Evolutionary conservation across 1,140 invertebrate genomes (phyloP).

Genomic region (Cotesia glomerata): DNA sequence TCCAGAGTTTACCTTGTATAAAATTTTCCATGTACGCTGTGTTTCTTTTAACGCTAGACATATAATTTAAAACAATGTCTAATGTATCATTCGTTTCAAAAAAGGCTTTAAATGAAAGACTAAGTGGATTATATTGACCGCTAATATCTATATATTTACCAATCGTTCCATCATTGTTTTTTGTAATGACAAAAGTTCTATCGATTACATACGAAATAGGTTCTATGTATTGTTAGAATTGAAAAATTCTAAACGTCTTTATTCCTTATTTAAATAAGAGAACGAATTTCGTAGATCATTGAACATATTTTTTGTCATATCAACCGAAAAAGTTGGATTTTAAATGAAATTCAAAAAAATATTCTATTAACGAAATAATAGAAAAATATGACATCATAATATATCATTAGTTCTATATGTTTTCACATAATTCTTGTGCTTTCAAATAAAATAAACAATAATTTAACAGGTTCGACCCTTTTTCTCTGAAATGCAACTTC

Average conservation of each 20-base stretch:
- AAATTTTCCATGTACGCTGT: background rate
- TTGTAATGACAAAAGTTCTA: background rate
- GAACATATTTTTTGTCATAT: too few relatives aligned
- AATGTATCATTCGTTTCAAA: slow-evolving; percentile 14
- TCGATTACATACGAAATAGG: background rate
- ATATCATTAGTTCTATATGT: too few relatives aligned
- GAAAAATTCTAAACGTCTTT: slow-evolving; percentile 10
- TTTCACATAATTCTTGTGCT: too few relatives aligned
- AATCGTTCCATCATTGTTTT: background rate
- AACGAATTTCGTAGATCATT: background rate
- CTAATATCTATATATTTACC: slow-evolving; percentile 17
- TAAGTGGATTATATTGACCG: slow-evolving; percentile 8
- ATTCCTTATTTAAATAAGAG: background rate
- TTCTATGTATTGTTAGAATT: background rate
- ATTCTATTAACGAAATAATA: too few relatives aligned
- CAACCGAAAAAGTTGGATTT: too few relatives aligned
- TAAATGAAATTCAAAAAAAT: too few relatives aligned
- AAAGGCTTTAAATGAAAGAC: slow-evolving; percentile 4
- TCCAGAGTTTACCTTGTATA: slow-evolving; percentile 14
- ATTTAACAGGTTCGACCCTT: too few relatives aligned
- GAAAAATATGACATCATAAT: too few relatives aligned
- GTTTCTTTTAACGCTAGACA: background rate
- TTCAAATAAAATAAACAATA: too few relatives aligned
- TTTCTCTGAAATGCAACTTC: too few relatives aligned
- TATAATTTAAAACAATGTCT: slow-evolving; percentile 3